phyloP scores from a whole-genome alignment of 2,113 vertebrate species.

The Pteruthius melanotis region DNA sequence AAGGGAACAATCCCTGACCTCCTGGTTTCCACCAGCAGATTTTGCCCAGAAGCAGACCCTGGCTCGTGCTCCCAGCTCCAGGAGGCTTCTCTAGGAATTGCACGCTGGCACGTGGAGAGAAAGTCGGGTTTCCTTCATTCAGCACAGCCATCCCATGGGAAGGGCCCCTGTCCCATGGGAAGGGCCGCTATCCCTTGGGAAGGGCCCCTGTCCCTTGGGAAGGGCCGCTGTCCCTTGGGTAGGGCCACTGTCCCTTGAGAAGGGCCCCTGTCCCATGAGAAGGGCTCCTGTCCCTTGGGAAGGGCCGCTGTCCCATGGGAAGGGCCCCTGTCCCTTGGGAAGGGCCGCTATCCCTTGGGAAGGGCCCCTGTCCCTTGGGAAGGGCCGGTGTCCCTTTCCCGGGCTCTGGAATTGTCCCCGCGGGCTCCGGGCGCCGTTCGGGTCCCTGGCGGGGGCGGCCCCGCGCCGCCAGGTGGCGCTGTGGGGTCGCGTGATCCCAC shows the following conservation, averaged over 20 bases:
- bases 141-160: rapidly evolving
- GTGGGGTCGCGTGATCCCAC: background rate
- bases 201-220: rapidly evolving
- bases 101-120: rapidly evolving
- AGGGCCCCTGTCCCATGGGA: too few species aligned
- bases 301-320: rapidly evolving
- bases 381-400: background rate
- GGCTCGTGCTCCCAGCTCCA: rapidly evolving
- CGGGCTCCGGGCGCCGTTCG: background rate
- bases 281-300: too few species aligned
- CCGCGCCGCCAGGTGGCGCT: conserved; percentile 13
- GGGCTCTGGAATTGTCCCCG: background rate
- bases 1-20: background rate
- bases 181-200: too few species aligned
- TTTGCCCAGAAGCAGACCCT: background rate
- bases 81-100: background rate
- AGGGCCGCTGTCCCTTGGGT: too few species aligned
- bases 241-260: too few species aligned
- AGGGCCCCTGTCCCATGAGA: rapidly evolving
- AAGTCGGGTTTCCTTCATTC: rapidly evolving
- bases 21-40: too few species aligned
- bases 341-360: rapidly evolving
- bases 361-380: too few species aligned
- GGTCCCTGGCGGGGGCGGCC: background rate
- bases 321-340: too few species aligned